Base-by-base conservation (phyloP, 2,888 invertebrate species). In the Rhingia rostrata region DNA sequence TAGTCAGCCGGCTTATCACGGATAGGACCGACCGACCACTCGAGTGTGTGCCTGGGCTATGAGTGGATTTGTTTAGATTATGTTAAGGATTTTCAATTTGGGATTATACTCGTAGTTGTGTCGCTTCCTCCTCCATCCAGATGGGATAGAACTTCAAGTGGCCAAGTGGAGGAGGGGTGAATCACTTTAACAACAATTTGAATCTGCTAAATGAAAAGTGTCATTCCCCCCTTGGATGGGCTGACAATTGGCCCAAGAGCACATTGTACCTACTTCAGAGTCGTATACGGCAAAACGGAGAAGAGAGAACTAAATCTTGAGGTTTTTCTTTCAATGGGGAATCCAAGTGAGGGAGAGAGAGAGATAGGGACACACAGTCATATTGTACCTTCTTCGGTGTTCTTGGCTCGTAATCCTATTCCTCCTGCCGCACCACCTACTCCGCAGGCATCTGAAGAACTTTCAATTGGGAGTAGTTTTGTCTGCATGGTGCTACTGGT, bases 381-480 rank as follows among this genome's bases (percentile, higher is more conserved):
- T 63, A 49, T 73, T 54, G 14, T 72, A 83, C 73, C 79, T 79
- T 79, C 63, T 61, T 63, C 70, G 41, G 33, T 32, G 60, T 33
- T 22, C 22, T 22, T 41, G 9, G 30, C 49, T 49, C 53, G 9
- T 39, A 39, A 60, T 35, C 35, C 66, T 22, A 30, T 5, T 6
- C 63, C 49, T 22, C n/a, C 61, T 22, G 33, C 12, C 7, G 22
- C 35, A 10, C 22, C 69, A 32, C 32, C 56, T 22, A 22, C 22
- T 0, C 7, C 56, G 45, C 5, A 49, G 49, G 67, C 69, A 73
- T 73, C 73, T 60, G 67, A 43, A 41, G 79, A 22, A 32, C 41
- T 79, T 79, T 79, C 83, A 69, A 73, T 83, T 73, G 73, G 64
- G 43, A 83, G 79, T 83, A 79, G 73, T 79, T 83, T 83, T 69